Percentiles rank a stretch among this genome's conserved stretches.
Evolutionary conservation across 2,797 vertebrate species (phyloP).

Genomic region (Corythornis leucogaster): DNA sequence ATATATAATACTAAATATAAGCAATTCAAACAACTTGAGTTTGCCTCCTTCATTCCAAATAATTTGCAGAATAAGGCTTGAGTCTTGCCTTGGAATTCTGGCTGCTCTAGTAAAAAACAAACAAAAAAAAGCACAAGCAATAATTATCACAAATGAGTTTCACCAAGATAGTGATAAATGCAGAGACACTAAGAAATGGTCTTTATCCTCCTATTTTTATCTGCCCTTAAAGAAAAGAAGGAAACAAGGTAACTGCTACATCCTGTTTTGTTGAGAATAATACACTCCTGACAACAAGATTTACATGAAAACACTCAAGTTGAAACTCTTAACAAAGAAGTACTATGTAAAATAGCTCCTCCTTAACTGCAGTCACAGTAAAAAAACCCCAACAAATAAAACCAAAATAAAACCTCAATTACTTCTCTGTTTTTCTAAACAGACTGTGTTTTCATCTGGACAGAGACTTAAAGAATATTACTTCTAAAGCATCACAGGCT

Average conservation of each 20-base stretch:
- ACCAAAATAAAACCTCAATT: neutral
- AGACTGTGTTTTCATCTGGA: neutral
- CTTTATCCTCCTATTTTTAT: neutral
- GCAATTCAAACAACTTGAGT: neutral
- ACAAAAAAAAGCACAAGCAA: neutral
- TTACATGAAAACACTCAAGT: neutral
- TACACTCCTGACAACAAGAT: neutral
- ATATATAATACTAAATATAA: neutral
- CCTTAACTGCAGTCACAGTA: neutral
- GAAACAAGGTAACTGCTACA: neutral
- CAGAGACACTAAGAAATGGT: neutral
- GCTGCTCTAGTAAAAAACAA: neutral
- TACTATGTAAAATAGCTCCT: neutral
- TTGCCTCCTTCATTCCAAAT: neutral
- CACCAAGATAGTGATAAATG: neutral
- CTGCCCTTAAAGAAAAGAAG: neutral
- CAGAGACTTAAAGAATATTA: conserved; percentile 9
- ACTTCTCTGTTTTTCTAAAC: neutral
- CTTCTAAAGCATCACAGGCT: conserved; percentile 2
- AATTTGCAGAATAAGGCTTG: neutral
- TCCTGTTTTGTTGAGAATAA: neutral
- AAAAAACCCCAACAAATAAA: neutral
- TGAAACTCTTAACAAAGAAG: conserved; percentile 3
- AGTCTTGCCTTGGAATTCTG: neutral
- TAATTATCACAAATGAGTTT: neutral